Base-by-base conservation (phyloP, 2,888 invertebrate species). In the Xestia c-nigrum region DNA sequence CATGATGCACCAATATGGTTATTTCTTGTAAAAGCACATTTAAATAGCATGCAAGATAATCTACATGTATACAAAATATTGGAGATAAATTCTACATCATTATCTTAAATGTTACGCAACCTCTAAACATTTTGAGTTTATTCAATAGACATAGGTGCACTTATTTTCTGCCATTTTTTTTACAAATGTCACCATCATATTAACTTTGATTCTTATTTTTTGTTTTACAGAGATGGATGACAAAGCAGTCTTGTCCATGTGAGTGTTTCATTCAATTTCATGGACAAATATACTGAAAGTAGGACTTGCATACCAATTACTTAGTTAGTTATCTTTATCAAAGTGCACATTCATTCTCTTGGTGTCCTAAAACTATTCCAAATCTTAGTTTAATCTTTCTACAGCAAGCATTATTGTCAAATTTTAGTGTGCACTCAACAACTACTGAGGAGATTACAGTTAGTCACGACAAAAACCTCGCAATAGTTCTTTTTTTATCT, bases 401-500 rank as follows among this genome's bases (percentile, higher is more conserved):
- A 76, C 65, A 78, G 24, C 24, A 43, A 67, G 40, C 64, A 79
- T 87, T 80, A 76, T 61, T 73, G 73, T 73, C 72, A 66, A 83
- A 87, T 80, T 85, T 74, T 61, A n/a, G 64, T 81, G 61, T 77
- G 69, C 80, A 89, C 87, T 86, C 80, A 78, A 76, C 83, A 85
- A 86, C 78, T 78, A 83, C 76, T 87, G 85, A 86, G 85, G 85
- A 70, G 74, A 90, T 87, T 88, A 92, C 91, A 92, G 93, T 92
- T 92, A 92, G 78, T 87, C 85, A 86, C 89, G 85, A 90, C 90
- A 93, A 94, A 94, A 94, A 93, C 90, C 84, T 91, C 87, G 91
- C 91, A 90, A 92, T 88, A 91, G 91, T 94, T 94, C 92, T 94
- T 96, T 96, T 95, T 96, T 95, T 95, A 95, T 93, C 94, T 93